Base-by-base conservation (phyloP, 2,888 invertebrate species). In the Tenthredo mesomela region DNA sequence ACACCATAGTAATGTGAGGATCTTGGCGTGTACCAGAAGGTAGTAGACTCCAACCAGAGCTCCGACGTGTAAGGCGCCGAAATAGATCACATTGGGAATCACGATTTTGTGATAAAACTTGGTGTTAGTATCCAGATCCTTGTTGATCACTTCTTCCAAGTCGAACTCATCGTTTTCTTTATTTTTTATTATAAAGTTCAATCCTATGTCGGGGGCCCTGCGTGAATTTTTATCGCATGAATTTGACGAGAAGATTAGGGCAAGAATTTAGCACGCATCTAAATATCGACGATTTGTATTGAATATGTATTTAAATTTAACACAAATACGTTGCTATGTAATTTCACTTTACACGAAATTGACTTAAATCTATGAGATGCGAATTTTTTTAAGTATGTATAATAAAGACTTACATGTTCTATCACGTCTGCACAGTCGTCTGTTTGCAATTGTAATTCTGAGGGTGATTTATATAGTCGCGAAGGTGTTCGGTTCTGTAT, bases 1-100 rank as follows among this genome's bases (percentile, higher is more conserved):
- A 89, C 88, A 84, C 89, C 89, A 89, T 47, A 86, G 0, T 3
- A 88, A 7, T 9, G 89, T 89, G 7, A 80, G 50, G 21, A 70
- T 6, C 40, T 87, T 86, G 0, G 87, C 83, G 18, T 86, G 12
- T 21, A 78, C 61, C 12, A 87, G 40, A 12, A 70, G n/a, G 15
- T 78, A 50, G 82, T 89, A 88, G 0, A 86, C 2, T 3, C 88
- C 88, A 7, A 85, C 86, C 0, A 87, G 4, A 12, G 84, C 86
- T 1, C 82, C 61, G 5, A 86, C 6, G 43, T 88, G 87, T 33
- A 86, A 25, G 10, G 83, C 65, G 43, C 15, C 15, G 61, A 58
- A 25, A 40, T 12, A 37, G 1, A 84, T 58, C 15, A 58, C 25
- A 61, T 75, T 71, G 33, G 61, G 78, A 70, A 43, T 82, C 65